A percentile compares a stretch with the other conserved stretches of the same genome.
Evolutionary conservation across 2,113 vertebrate genomes (phyloP).

Genomic region (Coryphaenoides rupestris): DNA sequence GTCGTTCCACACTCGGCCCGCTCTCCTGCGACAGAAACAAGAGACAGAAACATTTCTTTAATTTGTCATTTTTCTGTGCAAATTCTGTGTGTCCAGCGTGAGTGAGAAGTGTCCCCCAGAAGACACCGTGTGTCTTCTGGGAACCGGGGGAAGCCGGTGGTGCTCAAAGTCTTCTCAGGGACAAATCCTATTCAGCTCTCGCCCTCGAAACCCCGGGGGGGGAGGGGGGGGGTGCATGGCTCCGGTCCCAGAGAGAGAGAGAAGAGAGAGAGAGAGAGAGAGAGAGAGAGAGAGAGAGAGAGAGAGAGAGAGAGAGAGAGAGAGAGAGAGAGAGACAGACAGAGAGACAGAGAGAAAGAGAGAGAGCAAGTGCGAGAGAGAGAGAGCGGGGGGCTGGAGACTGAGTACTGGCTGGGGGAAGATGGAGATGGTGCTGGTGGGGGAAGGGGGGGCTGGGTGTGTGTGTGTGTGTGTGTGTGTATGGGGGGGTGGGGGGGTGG

Average conservation of each 20-base stretch:
- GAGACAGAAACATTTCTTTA: constrained; percentile 23
- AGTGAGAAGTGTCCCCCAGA: constrained; percentile 31
- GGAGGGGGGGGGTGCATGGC: constrained; percentile 35
- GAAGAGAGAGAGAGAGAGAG: constrained; percentile 19
- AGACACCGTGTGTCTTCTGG: constrained; percentile 47
- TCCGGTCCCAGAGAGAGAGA: constrained; percentile 26
- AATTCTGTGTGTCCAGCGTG: no score
- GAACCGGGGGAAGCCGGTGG: constrained; percentile 54
- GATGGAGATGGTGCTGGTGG: no score
- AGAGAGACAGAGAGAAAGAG: constrained; percentile 24
- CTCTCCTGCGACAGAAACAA: constrained; percentile 78
- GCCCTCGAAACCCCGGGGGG: constrained; percentile 51
- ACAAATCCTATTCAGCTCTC: constrained; percentile 50
- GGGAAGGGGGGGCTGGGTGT: neutral
- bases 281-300: constrained; percentile 21
- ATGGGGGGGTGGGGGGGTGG: no score
- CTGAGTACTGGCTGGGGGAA: constrained; percentile 6
- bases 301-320: constrained; percentile 21
- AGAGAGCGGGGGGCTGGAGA: neutral
- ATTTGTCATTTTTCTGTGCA: no score
- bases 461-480: constrained; percentile 9
- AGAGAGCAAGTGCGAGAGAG: no score
- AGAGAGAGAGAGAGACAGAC: constrained; percentile 8
- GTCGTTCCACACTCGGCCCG: constrained; percentile 95
- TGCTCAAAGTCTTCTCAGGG: constrained; percentile 44